These are phyloP conservation scores for Aphelocoma californica DNA, from an alignment of 2,797 vertebrate species.

Conservation along the genomic window DNA sequence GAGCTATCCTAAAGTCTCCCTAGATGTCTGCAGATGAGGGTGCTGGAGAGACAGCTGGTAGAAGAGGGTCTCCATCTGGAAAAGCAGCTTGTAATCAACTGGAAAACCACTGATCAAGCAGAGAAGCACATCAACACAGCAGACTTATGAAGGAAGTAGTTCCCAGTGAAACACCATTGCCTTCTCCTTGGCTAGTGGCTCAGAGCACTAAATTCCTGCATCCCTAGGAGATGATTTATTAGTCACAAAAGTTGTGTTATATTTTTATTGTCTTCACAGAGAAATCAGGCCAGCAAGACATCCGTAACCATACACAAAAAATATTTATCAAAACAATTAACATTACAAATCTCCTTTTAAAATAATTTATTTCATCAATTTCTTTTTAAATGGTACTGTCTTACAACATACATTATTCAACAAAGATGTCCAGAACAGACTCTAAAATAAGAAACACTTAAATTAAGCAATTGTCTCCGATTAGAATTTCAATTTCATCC, in stretches of 20 bases:
- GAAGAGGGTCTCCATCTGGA: neutral
- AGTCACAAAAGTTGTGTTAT: slow-evolving; percentile 30
- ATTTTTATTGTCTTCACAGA: slow-evolving; percentile 64
- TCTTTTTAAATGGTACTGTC: slow-evolving; percentile 71
- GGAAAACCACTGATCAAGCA: neutral
- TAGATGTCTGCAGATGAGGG: neutral
- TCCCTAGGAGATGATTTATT: slow-evolving; percentile 12
- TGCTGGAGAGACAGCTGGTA: neutral
- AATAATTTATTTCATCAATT: slow-evolving; percentile 81
- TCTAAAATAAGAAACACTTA: slow-evolving; percentile 77
- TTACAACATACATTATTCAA: slow-evolving; percentile 79
- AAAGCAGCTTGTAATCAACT: neutral
- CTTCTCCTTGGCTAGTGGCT: neutral
- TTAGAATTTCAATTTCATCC: slow-evolving; percentile 58
- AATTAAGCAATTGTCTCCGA: slow-evolving; percentile 68
- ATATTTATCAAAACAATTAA: slow-evolving; percentile 68
- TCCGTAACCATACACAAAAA: slow-evolving; percentile 27
- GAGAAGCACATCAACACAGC: neutral
- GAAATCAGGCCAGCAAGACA: slow-evolving; percentile 65
- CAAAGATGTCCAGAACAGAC: slow-evolving; percentile 75
- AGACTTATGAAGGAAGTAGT: neutral
- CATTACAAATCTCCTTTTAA: slow-evolving; percentile 75
- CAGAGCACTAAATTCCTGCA: neutral
- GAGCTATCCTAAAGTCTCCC: neutral
- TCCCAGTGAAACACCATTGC: neutral